These are phyloP conservation scores for Pristionchus japonicus DNA, from an alignment of 2,888 invertebrate species.

Conservation along the genomic window DNA sequence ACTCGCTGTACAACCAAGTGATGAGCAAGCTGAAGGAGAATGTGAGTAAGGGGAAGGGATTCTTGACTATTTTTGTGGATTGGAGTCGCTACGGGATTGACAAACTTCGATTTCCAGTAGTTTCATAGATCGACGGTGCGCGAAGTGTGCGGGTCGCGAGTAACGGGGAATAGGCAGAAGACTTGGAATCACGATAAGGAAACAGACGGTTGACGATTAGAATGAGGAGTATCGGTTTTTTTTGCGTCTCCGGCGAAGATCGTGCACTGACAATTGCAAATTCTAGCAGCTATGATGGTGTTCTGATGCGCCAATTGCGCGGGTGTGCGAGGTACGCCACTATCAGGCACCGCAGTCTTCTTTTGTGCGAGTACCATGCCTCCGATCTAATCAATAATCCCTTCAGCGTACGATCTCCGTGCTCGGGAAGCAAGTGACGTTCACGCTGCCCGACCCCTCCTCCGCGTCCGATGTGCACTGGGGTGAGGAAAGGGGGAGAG, in stretches of 20 bases:
- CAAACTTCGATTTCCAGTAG: no score
- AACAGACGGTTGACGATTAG: no score
- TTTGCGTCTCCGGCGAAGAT: no score
- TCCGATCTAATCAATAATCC: not conserved
- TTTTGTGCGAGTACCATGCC: not conserved
- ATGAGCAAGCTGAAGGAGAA: conserved; percentile 43
- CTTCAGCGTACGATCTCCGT: conserved; percentile 31
- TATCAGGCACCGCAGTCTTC: not conserved
- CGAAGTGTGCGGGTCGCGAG: not conserved
- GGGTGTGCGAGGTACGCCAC: not conserved
- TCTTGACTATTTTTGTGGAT: no score
- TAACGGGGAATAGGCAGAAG: not conserved
- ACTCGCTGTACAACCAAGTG: conserved; percentile 37
- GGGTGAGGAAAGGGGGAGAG: not conserved
- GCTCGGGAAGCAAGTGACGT: conserved; percentile 27
- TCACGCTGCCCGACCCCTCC: not conserved
- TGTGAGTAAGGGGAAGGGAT: conserved; percentile 14
- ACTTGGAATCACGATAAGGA: no score
- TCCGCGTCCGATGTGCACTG: not conserved
- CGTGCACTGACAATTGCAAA: no score
- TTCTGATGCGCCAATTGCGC: not conserved
- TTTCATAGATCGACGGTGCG: not conserved
- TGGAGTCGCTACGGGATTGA: not conserved
- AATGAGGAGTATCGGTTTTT: no score
- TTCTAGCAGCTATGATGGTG: not conserved